Percentiles rank a stretch among this genome's conserved stretches.
These are phyloP conservation scores for Epinephelus awoara DNA, from an alignment of 2,797 vertebrate species.

Conservation along the genomic window DNA sequence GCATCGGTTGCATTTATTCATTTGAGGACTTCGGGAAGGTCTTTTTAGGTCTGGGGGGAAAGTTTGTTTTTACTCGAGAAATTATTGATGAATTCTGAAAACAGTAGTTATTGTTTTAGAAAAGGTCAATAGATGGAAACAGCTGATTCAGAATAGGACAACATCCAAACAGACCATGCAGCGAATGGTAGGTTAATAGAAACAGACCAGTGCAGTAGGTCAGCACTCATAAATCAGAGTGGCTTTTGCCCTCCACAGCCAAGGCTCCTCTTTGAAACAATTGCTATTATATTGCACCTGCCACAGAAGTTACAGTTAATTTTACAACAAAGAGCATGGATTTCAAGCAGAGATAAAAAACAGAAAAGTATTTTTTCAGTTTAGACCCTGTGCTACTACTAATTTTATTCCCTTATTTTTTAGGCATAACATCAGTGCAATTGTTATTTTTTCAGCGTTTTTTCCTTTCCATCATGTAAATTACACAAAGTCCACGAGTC, in stretches of 20 bases:
- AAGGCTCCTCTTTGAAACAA: slow-evolving; percentile 4
- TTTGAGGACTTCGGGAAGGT: neutral
- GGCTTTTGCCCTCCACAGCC: slow-evolving; percentile 6
- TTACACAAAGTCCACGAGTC: no score
- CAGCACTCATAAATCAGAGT: slow-evolving; percentile 9
- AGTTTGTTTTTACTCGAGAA: neutral
- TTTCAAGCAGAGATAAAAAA: neutral
- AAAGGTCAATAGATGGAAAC: neutral
- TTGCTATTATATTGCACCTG: neutral
- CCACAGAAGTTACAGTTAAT: neutral
- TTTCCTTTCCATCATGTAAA: neutral
- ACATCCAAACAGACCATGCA: neutral
- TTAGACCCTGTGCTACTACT: neutral
- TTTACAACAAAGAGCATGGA: neutral
- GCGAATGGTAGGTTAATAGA: neutral
- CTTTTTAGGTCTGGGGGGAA: neutral
- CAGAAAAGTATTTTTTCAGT: neutral
- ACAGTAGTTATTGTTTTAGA: neutral
- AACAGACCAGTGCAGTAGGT: neutral
- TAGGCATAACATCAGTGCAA: neutral
- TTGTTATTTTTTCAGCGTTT: neutral
- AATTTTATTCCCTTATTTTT: neutral
- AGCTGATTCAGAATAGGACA: neutral
- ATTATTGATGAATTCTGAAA: neutral
- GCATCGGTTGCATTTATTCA: neutral